Evolutionary conservation across 2,797 vertebrate genomes (phyloP).

Genomic region (Falco rusticolus): DNA sequence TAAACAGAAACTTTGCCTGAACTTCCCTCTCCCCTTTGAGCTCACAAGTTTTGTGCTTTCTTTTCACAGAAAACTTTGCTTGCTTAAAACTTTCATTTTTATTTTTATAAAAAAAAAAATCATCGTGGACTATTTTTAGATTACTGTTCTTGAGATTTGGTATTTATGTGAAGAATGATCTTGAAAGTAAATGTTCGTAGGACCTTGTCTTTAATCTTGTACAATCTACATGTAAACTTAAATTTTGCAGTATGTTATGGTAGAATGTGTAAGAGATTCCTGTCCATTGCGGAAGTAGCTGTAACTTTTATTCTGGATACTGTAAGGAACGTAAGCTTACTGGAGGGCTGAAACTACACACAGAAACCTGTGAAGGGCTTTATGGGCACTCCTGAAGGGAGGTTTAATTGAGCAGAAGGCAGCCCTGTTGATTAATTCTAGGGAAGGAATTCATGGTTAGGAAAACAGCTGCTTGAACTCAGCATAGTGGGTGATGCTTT

Average conservation of each 20-base stretch:
- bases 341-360: neutral
- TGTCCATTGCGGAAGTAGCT: neutral
- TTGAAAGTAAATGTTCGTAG: neutral
- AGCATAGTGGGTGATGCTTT: neutral
- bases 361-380: neutral
- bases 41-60: neutral
- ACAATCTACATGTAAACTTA: neutral
- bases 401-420: neutral
- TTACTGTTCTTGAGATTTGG: neutral
- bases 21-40: neutral
- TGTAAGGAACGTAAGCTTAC: neutral
- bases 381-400: neutral
- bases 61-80: neutral
- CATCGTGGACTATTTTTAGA: neutral
- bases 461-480: neutral
- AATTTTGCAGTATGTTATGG: neutral
- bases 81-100: neutral
- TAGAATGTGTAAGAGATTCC: neutral
- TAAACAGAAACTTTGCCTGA: neutral
- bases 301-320: neutral
- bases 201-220: neutral
- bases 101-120: neutral
- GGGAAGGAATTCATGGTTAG: neutral
- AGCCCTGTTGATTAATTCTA: neutral
- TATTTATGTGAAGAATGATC: neutral